Evolutionary conservation across 2,888 invertebrate genomes (phyloP), one percentile per base, ranked within the genome.

Genomic region (Lepidonotus clava): DNA sequence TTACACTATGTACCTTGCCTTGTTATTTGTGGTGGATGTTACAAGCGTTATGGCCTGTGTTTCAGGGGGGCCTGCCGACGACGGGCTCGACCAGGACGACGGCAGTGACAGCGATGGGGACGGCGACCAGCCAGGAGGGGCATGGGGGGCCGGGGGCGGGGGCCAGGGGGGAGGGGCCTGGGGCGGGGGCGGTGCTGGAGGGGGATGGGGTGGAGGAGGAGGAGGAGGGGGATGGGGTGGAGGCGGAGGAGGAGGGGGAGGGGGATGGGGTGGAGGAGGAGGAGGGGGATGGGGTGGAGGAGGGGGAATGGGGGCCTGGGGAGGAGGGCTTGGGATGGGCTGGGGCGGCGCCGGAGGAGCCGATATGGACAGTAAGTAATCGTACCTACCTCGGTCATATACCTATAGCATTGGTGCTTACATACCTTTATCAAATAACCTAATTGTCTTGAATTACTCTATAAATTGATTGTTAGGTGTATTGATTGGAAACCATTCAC

Each of bases 61-160:
- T 46, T 18, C 46, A 46, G 46, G 28, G 71, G 83, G 80, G 36
- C 36, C 34, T 0, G 71, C n/a, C 21, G 71, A 18, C 36, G 71
- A 38, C 21, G 66, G 38, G 18, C 18, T 24, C 38, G 71, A 4
- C 36, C 36, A 4, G 66, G 66, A 32, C 28, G 66, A 0, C 21
- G 66, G 66, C 21, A 32, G 8, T 66, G 66, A 8, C 38, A 38
- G 36, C 71, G 46, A 46, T 11, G 46, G 46, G 46, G 46, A 18
- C 18, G 46, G 8, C 46, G 46, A 18, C 8, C 8, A 18, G 18
- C 46, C 46, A 18, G 46, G 46, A 18, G 46, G 46, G 8, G 8
- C 46, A 46, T 8, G 46, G 46, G 46, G 83, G 32, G 71, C 67
- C 87, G 88, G 88, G 87, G 89, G 8, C 53, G 87, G 41, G 87